Percentiles rank a stretch among this genome's conserved stretches.
Evolutionary conservation across 2,113 vertebrate genomes (phyloP).

Genomic region (Planiliza haematocheilus): DNA sequence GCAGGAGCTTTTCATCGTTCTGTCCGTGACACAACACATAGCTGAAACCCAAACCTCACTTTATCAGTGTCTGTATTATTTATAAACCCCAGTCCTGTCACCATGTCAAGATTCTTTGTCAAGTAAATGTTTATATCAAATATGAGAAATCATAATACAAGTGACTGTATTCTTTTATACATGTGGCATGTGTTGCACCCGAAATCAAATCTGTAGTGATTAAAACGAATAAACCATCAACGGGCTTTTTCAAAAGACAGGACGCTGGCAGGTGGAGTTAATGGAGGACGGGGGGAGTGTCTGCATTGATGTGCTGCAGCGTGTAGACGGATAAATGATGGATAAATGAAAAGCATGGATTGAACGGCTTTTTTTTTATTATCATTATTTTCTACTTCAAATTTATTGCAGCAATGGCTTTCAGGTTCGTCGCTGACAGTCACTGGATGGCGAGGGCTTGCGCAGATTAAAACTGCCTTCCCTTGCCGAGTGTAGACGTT

Average conservation of each 20-base stretch:
- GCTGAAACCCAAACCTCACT: conserved; percentile 49
- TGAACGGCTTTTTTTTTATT: no score
- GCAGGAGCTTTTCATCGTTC: conserved; percentile 67
- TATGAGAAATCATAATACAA: conserved; percentile 79
- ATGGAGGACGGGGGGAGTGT: neutral
- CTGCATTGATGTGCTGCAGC: neutral
- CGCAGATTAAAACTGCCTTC: no score
- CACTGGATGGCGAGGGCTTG: no score
- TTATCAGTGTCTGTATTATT: conserved; percentile 66
- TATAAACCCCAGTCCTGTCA: conserved; percentile 68
- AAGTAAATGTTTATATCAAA: conserved; percentile 84
- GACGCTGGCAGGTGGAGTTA: conserved; percentile 43
- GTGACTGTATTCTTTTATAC: conserved; percentile 85
- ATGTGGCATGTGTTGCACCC: conserved; percentile 88
- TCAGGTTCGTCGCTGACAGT: neutral
- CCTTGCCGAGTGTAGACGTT: no score
- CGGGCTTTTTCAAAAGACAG: conserved; percentile 83
- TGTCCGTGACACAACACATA: conserved; percentile 33
- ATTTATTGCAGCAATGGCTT: conserved; percentile 8
- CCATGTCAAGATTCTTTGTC: conserved; percentile 76
- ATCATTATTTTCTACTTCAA: no score
- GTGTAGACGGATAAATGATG: conserved; percentile 10
- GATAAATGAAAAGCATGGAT: no score
- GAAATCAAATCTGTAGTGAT: conserved; percentile 83
- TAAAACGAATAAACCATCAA: conserved; percentile 86